Conservation (phyloP, 2,888 invertebrate genomes). For the Thyatira batis region DNA sequence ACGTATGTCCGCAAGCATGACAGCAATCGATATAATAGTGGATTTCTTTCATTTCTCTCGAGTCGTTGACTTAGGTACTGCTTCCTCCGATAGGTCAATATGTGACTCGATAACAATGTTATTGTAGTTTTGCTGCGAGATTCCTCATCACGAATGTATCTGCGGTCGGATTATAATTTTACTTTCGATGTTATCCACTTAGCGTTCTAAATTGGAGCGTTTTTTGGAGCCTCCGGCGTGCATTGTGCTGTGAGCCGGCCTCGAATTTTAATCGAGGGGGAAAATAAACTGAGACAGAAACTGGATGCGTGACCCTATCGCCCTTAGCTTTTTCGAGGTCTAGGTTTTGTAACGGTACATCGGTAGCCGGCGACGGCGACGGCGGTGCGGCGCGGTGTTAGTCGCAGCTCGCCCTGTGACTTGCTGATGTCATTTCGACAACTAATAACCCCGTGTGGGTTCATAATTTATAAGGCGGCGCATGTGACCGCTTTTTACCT, state of each 20-base stretch:
- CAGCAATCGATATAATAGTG: slow-evolving; percentile 44
- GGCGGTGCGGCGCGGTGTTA: slow-evolving; percentile 2
- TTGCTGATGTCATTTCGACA: slow-evolving; percentile 63
- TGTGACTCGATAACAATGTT: slow-evolving; percentile 66
- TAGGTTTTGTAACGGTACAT: slow-evolving; percentile 71
- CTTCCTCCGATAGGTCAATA: slow-evolving; percentile 60
- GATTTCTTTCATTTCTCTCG: slow-evolving; percentile 56
- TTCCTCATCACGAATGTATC: slow-evolving; percentile 13
- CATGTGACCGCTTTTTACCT: slow-evolving; percentile 76
- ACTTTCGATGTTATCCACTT: slow-evolving; percentile 34
- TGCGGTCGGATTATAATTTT: slow-evolving; percentile 29
- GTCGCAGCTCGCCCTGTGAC: slow-evolving; percentile 3
- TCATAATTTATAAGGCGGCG: slow-evolving; percentile 74
- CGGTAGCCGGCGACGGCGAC: slow-evolving; percentile 26
- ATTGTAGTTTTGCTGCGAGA: slow-evolving; percentile 41
- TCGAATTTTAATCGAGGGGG: slow-evolving; percentile 57
- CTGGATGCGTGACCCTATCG: slow-evolving; percentile 61
- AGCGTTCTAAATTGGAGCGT: slow-evolving; percentile 46
- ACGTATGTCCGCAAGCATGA: slow-evolving; percentile 35
- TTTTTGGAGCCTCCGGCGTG: slow-evolving; percentile 35
- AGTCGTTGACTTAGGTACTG: slow-evolving; percentile 67
- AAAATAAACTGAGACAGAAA: slow-evolving; percentile 49
- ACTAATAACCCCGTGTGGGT: slow-evolving; percentile 65
- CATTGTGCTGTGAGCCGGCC: slow-evolving; percentile 52
- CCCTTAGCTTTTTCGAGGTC: slow-evolving; percentile 65